Base-by-base conservation (phyloP, 2,797 vertebrate genomes). In the Lithobates sylvaticus region DNA sequence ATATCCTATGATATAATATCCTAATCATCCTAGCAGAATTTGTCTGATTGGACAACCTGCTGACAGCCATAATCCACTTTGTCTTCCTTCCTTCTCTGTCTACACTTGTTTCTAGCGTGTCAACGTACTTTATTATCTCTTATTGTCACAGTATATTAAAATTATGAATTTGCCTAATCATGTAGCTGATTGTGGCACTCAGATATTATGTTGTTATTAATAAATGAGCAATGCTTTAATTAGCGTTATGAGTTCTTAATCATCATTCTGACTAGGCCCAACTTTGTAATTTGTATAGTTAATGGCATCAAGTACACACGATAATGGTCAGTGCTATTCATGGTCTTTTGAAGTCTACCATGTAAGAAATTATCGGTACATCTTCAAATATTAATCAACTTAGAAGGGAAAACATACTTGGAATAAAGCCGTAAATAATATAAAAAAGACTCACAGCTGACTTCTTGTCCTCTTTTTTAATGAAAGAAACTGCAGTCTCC, bases 131-230 rank as follows among this genome's bases (percentile, higher is more conserved):
- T 39, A n/a, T 54, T 39, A n/a, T 32, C 9, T 58, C 76, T 42
- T 32, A 64, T 29, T 7, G 36, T 64, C 34, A 78, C 34, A 67
- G 36, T 78, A 61, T 36, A 78, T 39, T 78, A 34, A 42, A 65
- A 23, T 21, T 67, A 78, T 65, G 23, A 13, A 67, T n/a, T 16
- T 54, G 50, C 50, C 18, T 78, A 32, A 78, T 68, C 61, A 67
- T 68, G 26, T 26, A 78, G 61, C 36, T 65, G 36, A 67, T 67
- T 78, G 36, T 26, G 29, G 26, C 5, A 9, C 61, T 78, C 64
- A 42, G 26, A 36, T 42, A 67, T 67, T 16, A 29, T 78, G 61
- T 42, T 67, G 26, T 67, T 65, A 78, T 78, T 78, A 78, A 78
- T 78, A 29, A 78, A 64, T 64, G 76, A 65, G 29, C 6, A 65